Conservation (phyloP, 1,140 invertebrate genomes). For the silkworm (Bombyx mori) region ASM3026992v2 NC_085132.1:3823501-3824000, state of each 20-base stretch:
- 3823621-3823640: constrained; percentile 85
- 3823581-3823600: neutral
- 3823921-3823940: constrained; percentile 77
- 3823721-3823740: neutral
- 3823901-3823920: constrained; percentile 82
- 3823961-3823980: no score
- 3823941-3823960: constrained; percentile 72
- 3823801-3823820: constrained; percentile 78
- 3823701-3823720: constrained; percentile 41
- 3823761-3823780: constrained; percentile 90
- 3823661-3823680: neutral
- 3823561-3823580: constrained; percentile 78
- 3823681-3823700: constrained; percentile 86
- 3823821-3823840: constrained; percentile 75
- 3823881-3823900: constrained; percentile 80
- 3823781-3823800: constrained; percentile 82
- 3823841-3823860: constrained; percentile 73
- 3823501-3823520: constrained; percentile 57
- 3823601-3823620: constrained; percentile 59
- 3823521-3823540: neutral
- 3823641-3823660: neutral
- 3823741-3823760: constrained; percentile 78
- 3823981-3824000: no score
- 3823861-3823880: constrained; percentile 80
- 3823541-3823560: constrained; percentile 76